Conservation (phyloP, 2,888 invertebrate species). For the Watsonalla binaria region DNA sequence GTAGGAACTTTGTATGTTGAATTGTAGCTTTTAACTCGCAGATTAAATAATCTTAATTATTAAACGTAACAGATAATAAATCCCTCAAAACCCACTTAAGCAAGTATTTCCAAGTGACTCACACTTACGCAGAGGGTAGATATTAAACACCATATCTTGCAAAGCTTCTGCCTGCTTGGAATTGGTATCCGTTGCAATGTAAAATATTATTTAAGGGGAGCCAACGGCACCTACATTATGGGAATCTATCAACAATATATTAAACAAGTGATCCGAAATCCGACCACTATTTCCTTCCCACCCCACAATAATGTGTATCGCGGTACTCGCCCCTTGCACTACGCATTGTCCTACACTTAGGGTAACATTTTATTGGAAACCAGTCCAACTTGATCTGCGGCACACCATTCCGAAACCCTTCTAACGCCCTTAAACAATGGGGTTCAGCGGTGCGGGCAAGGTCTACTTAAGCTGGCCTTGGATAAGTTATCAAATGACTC, state of each 20-base stretch:
- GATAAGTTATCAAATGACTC: constrained; percentile 69
- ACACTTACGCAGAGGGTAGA: no score
- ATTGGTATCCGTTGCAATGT: neutral
- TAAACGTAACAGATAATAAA: no score
- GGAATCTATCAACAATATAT: constrained; percentile 30
- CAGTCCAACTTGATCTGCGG: constrained; percentile 37
- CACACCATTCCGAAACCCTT: constrained; percentile 39
- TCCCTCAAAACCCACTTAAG: no score
- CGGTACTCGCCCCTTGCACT: constrained; percentile 67
- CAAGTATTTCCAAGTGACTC: no score
- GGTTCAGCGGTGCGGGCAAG: constrained; percentile 26
- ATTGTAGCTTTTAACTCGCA: no score
- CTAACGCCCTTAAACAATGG: constrained; percentile 17
- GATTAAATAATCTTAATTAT: no score
- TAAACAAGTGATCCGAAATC: constrained; percentile 52
- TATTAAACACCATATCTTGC: no score
- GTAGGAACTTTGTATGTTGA: no score
- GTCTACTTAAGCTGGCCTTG: constrained; percentile 31
- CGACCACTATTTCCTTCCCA: constrained; percentile 44
- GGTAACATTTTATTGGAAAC: constrained; percentile 67
- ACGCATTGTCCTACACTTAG: constrained; percentile 67
- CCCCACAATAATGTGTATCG: constrained; percentile 38
- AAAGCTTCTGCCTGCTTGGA: no score
- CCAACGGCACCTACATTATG: constrained; percentile 6
- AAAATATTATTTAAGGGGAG: neutral